These are phyloP conservation scores for Hydrophis major DNA, from an alignment of 2,797 vertebrate species.

Conservation along the genomic window DNA sequence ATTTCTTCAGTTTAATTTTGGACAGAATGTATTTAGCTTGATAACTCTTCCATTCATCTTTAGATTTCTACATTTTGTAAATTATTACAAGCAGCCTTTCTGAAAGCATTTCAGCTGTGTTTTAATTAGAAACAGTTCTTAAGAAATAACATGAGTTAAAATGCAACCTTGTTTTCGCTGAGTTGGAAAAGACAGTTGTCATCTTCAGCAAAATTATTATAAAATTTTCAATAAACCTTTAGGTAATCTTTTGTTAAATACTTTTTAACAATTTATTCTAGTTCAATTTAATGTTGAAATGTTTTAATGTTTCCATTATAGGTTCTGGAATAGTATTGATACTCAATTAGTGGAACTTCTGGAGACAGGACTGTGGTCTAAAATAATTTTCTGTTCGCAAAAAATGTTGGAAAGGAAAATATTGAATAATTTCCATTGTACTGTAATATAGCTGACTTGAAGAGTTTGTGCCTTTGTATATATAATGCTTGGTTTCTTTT, in stretches of 20 bases:
- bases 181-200: conserved; percentile 6
- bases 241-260: conserved; percentile 36
- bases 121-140: background rate
- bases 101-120: background rate
- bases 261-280: conserved; percentile 27
- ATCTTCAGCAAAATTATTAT: conserved; percentile 33
- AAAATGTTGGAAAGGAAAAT: conserved; percentile 58
- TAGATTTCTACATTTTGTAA: background rate
- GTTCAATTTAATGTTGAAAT: conserved; percentile 21
- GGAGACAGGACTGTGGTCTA: conserved; percentile 22
- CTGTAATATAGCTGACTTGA: conserved; percentile 62
- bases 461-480: conserved; percentile 67
- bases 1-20: conserved; percentile 22
- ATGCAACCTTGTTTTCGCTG: conserved; percentile 36
- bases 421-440: conserved; percentile 59
- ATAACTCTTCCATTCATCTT: background rate
- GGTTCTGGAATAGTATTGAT: conserved; percentile 22
- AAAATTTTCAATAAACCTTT: conserved; percentile 3
- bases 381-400: conserved; percentile 37
- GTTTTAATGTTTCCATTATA: conserved; percentile 3
- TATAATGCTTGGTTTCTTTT: conserved; percentile 40
- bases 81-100: background rate
- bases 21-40: background rate
- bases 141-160: conserved; percentile 45
- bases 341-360: conserved; percentile 30